Percentiles rank a stretch among this genome's conserved stretches.
Conservation (phyloP, 2,113 vertebrate species). For the Syngnathus floridae region DNA sequence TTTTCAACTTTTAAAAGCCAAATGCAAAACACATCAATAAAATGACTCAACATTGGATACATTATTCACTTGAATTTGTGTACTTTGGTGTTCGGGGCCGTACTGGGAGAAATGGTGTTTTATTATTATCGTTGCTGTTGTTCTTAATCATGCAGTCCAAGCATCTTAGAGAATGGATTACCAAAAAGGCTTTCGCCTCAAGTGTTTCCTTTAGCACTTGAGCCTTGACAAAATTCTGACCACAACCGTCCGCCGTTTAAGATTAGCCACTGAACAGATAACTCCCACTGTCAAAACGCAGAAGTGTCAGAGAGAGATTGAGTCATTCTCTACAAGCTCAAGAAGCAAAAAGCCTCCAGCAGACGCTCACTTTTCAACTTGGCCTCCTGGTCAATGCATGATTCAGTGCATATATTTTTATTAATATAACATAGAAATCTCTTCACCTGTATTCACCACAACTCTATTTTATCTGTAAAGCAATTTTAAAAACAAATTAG, state of each 20-base stretch:
- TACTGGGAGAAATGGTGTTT: slow-evolving; percentile 18
- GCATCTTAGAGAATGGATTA: slow-evolving; percentile 34
- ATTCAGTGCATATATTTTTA: not conserved
- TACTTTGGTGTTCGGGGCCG: slow-evolving; percentile 8
- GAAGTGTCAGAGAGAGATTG: slow-evolving; percentile 27
- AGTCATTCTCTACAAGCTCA: slow-evolving; percentile 27
- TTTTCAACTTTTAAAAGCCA: slow-evolving; percentile 23
- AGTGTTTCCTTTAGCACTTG: slow-evolving; percentile 17
- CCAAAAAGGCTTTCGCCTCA: slow-evolving; percentile 30
- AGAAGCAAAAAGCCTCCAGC: slow-evolving; percentile 13
- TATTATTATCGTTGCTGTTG: slow-evolving; percentile 8
- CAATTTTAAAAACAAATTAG: not conserved
- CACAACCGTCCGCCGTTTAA: slow-evolving; percentile 26
- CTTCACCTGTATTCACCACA: not conserved
- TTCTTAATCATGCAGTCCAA: slow-evolving; percentile 25
- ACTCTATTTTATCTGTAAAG: not conserved
- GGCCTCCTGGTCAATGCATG: not conserved
- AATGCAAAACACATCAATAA: slow-evolving; percentile 33
- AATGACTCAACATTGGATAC: slow-evolving; percentile 35
- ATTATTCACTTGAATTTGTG: slow-evolving; percentile 20
- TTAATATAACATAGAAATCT: not conserved
- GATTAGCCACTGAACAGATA: slow-evolving; percentile 37
- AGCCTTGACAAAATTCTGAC: slow-evolving; percentile 37
- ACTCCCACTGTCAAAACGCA: slow-evolving; percentile 40
- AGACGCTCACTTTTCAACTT: slow-evolving; percentile 5